Conservation (phyloP, 1,140 invertebrate species). For the Euschistus heros region DNA sequence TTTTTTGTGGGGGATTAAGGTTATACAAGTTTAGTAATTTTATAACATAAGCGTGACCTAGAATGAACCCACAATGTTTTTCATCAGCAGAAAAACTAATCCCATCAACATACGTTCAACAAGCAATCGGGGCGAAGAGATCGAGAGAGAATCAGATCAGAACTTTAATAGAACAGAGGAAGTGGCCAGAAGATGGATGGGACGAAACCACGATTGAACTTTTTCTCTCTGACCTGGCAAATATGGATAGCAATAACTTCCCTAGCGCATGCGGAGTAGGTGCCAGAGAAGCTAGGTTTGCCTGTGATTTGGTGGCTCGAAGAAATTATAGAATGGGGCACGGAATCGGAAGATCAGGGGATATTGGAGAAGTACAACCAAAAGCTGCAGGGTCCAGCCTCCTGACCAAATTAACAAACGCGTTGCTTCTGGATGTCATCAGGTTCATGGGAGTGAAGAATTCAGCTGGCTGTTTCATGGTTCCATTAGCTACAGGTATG, state of each 20-base stretch:
- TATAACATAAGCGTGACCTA: neutral
- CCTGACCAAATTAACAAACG: slow-evolving; percentile 65
- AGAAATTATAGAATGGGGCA: slow-evolving; percentile 50
- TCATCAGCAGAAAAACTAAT: slow-evolving; percentile 48
- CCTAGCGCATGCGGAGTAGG: slow-evolving; percentile 61
- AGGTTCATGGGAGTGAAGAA: slow-evolving; percentile 49
- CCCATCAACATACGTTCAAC: slow-evolving; percentile 49
- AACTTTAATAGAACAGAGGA: slow-evolving; percentile 49
- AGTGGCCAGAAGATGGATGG: slow-evolving; percentile 27
- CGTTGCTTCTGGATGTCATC: slow-evolving; percentile 58
- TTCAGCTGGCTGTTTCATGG: slow-evolving; percentile 53
- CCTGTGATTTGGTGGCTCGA: slow-evolving; percentile 35
- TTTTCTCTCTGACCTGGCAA: slow-evolving; percentile 55
- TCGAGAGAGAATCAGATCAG: slow-evolving; percentile 58
- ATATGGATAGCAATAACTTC: slow-evolving; percentile 79
- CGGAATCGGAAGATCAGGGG: slow-evolving; percentile 77
- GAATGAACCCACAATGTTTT: slow-evolving; percentile 46
- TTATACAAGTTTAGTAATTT: no score
- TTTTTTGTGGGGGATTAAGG: no score
- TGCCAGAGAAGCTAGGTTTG: slow-evolving; percentile 63
- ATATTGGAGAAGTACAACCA: slow-evolving; percentile 72
- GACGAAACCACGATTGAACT: slow-evolving; percentile 56
- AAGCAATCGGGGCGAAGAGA: slow-evolving; percentile 57
- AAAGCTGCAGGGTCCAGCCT: slow-evolving; percentile 79
- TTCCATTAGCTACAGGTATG: slow-evolving; percentile 82